These are phyloP conservation scores for Bombus huntii DNA, from an alignment of 1,140 invertebrate genomes.

Conservation along the genomic window DNA sequence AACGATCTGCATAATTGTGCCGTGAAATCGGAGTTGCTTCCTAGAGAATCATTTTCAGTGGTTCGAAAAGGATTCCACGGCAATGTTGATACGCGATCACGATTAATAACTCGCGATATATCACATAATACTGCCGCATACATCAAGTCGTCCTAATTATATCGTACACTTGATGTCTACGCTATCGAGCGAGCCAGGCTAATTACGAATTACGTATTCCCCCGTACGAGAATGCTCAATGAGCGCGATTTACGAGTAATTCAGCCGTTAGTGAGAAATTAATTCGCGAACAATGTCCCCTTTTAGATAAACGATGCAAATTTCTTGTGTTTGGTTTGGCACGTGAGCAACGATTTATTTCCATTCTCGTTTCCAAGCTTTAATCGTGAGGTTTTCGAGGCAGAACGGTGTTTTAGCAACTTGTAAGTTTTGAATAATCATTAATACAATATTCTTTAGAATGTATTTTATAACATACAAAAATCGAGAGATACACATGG, in stretches of 20 bases:
- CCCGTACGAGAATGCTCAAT: conserved; percentile 30
- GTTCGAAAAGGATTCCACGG: background rate
- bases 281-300: background rate
- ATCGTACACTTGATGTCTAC: conserved; percentile 33
- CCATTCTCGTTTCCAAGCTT: background rate
- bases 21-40: background rate
- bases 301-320: conserved; percentile 20
- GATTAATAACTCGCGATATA: conserved; percentile 53
- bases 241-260: conserved; percentile 19
- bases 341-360: background rate
- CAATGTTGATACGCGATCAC: conserved; percentile 18
- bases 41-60: conserved; percentile 42
- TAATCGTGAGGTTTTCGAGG: background rate
- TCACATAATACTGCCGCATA: conserved; percentile 15
- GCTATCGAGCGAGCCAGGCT: conserved; percentile 46
- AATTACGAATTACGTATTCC: conserved; percentile 57
- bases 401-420: background rate
- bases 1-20: background rate
- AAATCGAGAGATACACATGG: background rate
- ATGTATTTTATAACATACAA: no score
- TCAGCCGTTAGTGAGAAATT: conserved; percentile 14
- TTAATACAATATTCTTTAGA: background rate
- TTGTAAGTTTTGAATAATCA: background rate
- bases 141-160: conserved; percentile 49
- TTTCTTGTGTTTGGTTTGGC: background rate